Evolutionary conservation across 2,797 vertebrate species (phyloP).

Genomic region (Merluccius polli): DNA sequence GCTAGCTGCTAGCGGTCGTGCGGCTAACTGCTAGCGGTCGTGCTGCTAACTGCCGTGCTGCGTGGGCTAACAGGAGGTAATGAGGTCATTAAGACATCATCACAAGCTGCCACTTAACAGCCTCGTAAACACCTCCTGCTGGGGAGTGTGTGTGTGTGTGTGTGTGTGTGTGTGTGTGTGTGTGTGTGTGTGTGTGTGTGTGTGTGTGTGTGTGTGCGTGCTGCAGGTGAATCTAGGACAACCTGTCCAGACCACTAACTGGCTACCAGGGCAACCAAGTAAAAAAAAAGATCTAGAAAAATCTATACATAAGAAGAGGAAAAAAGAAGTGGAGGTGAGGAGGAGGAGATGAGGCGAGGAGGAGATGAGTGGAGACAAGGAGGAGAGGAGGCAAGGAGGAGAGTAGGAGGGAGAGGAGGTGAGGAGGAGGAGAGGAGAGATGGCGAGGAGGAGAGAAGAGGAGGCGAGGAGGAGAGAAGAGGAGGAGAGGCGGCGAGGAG

Average conservation of each 20-base stretch:
- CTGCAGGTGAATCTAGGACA: neutral
- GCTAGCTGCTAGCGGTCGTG: no score
- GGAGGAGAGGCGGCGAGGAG: neutral
- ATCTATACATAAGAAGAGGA: neutral
- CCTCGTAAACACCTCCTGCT: neutral
- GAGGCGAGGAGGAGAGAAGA: neutral
- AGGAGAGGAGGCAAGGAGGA: neutral
- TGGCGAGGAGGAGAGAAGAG: neutral
- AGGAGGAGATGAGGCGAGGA: no score
- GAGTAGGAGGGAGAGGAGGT: neutral
- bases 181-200: neutral
- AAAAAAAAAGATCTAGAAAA: no score
- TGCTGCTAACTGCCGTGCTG: no score
- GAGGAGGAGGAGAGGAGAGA: slow-evolving; percentile 1
- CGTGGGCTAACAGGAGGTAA: neutral
- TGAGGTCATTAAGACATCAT: neutral
- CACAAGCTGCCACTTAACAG: neutral
- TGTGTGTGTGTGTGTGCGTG: neutral
- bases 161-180: neutral
- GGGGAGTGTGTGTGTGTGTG: neutral
- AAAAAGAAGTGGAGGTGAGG: neutral
- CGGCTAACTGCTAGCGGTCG: no score
- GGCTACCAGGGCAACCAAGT: neutral
- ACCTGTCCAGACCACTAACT: neutral
- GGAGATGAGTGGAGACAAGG: neutral